phyloP scores from a whole-genome alignment of 1,140 invertebrate genomes.

The Melipona quadrifasciata region DNA sequence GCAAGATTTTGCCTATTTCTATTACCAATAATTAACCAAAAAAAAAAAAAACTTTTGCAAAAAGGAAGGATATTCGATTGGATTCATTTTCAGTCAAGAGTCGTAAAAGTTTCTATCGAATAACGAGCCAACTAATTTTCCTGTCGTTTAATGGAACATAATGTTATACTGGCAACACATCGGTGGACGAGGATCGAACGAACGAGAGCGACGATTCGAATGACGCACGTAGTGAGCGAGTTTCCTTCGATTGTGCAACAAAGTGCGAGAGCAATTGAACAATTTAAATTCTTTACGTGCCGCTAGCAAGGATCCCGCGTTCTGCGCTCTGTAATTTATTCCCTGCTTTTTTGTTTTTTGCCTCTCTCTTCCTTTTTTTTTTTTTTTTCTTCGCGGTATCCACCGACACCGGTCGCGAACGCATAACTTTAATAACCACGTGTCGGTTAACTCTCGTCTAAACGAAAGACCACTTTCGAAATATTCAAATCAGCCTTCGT shows the following conservation, averaged over 20 bases:
- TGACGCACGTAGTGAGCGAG: neutral
- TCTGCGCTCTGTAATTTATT: slow-evolving; percentile 61
- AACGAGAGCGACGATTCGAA: neutral
- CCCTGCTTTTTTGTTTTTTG: slow-evolving; percentile 14
- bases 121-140: neutral
- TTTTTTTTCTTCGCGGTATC: neutral
- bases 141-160: neutral
- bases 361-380: slow-evolving; percentile 11
- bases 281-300: slow-evolving; percentile 63
- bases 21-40: neutral
- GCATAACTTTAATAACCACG: slow-evolving; percentile 67
- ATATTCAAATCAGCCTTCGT: slow-evolving; percentile 70
- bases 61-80: neutral
- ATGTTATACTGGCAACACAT: neutral
- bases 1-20: neutral
- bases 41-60: neutral
- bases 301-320: slow-evolving; percentile 48
- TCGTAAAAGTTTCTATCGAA: neutral
- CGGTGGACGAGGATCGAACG: neutral
- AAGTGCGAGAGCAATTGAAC: slow-evolving; percentile 51
- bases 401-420: slow-evolving; percentile 23
- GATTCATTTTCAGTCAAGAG: neutral
- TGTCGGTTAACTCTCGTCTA: slow-evolving; percentile 55
- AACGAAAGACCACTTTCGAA: slow-evolving; percentile 69
- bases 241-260: slow-evolving; percentile 59